Conservation (phyloP, 2,797 vertebrate species). For the Malacoctenus gilli region DNA sequence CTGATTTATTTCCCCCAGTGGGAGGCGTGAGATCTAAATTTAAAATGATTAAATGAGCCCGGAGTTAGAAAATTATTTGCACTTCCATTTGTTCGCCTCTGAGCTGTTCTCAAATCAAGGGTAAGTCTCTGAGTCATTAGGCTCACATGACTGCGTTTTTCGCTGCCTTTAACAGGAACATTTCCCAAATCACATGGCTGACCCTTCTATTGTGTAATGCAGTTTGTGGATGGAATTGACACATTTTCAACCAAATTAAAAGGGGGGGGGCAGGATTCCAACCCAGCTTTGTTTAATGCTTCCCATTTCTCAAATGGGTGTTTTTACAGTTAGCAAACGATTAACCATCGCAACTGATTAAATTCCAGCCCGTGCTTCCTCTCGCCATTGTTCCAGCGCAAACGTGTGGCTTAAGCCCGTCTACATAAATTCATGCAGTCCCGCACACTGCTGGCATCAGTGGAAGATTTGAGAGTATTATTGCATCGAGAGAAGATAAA, state of each 20-base stretch:
- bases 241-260: constrained; percentile 23
- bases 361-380: constrained; percentile 10
- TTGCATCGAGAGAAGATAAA: constrained; percentile 68
- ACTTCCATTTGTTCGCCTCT: constrained; percentile 71
- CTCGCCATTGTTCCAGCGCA: constrained; percentile 20
- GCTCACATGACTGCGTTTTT: constrained; percentile 62
- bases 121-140: constrained; percentile 70
- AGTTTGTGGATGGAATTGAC: constrained; percentile 27
- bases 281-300: constrained; percentile 14
- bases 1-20: constrained; percentile 70
- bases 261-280: constrained; percentile 7
- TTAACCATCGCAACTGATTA: constrained; percentile 7
- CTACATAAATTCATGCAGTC: constrained; percentile 22
- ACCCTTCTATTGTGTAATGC: constrained; percentile 25
- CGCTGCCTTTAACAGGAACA: constrained; percentile 45
- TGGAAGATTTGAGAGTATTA: constrained; percentile 54
- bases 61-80: constrained; percentile 72
- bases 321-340: constrained; percentile 23
- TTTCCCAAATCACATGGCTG: constrained; percentile 52
- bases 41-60: constrained; percentile 76
- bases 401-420: constrained; percentile 8
- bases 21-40: constrained; percentile 77
- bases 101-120: constrained; percentile 76
- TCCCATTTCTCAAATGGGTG: constrained; percentile 10
- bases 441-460: constrained; percentile 13